phyloP scores from a whole-genome alignment of 2,888 invertebrate species.

The Amphiduros pacificus region DNA sequence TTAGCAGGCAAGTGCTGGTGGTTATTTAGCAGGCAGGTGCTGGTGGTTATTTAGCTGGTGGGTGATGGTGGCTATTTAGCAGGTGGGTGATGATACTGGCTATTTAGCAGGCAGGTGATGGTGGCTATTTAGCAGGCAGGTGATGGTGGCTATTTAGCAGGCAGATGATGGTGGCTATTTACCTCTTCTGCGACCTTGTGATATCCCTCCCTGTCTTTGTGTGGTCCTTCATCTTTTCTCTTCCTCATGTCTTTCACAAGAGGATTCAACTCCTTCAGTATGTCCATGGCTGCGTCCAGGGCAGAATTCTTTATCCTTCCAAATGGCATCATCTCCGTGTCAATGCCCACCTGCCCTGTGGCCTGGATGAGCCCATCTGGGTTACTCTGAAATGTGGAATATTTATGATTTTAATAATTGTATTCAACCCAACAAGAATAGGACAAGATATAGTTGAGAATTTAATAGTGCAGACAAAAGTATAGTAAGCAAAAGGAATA shows the following conservation, averaged over 20 bases:
- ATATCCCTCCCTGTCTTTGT: constrained; percentile 3
- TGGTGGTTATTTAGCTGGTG: too few species aligned
- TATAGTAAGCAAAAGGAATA: too few species aligned
- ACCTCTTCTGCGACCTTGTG: too few species aligned
- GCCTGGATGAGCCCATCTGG: constrained; percentile 53
- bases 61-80: too few species aligned
- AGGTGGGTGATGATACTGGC: too few species aligned
- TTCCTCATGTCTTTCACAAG: constrained; percentile 2
- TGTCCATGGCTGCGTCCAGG: constrained; percentile 53
- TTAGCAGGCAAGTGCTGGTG: too few species aligned
- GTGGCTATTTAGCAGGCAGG: too few species aligned
- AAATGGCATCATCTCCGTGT: constrained; percentile 55
- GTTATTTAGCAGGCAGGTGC: too few species aligned
- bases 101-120: too few species aligned
- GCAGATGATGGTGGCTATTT: too few species aligned
- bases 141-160: too few species aligned
- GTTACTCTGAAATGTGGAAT: not conserved
- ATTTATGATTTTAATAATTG: not conserved
- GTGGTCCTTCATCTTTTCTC: not conserved
- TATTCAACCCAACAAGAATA: constrained; percentile 7
- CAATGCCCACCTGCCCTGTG: constrained; percentile 42
- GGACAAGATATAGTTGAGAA: constrained; percentile 22
- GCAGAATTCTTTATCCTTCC: constrained; percentile 57
- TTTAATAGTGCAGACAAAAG: too few species aligned
- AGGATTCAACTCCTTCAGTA: constrained; percentile 34